Evolutionary conservation across 2,888 invertebrate species (phyloP).

Genomic region (Drosophila flavopinicola): DNA sequence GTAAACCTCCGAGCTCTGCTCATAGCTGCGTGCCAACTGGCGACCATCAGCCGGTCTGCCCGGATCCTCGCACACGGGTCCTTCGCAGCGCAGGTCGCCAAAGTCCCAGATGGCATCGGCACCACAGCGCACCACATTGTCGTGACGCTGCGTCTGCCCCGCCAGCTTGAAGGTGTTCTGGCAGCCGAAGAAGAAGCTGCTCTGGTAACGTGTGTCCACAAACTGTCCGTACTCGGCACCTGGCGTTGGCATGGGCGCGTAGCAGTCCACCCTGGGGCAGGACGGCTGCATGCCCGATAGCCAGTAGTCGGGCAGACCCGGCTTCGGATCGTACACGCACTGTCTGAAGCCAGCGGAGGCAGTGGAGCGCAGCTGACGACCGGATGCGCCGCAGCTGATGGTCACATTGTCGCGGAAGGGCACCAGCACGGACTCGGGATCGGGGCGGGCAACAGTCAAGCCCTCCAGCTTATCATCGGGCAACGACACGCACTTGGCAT

Average conservation of each 20-base stretch:
- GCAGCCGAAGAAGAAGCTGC: slow-evolving; percentile 97
- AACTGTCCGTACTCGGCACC: slow-evolving; percentile 97
- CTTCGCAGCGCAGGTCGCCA: slow-evolving; percentile 96
- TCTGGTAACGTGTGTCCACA: slow-evolving; percentile 94
- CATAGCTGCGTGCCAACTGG: slow-evolving; percentile 93
- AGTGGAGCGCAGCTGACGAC: slow-evolving; percentile 91
- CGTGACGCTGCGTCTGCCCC: slow-evolving; percentile 95
- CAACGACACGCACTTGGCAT: slow-evolving; percentile 95
- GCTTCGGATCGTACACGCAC: slow-evolving; percentile 97
- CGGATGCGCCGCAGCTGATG: slow-evolving; percentile 91
- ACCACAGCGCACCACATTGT: slow-evolving; percentile 96
- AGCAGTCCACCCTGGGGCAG: slow-evolving; percentile 95
- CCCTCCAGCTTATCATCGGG: slow-evolving; percentile 96
- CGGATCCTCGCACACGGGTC: slow-evolving; percentile 98
- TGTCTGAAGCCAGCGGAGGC: slow-evolving; percentile 94
- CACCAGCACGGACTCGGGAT: slow-evolving; percentile 92
- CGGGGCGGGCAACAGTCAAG: slow-evolving; percentile 90
- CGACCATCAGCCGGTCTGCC: slow-evolving; percentile 96
- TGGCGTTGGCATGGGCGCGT: slow-evolving; percentile 94
- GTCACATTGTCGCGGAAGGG: slow-evolving; percentile 96
- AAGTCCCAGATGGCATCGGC: slow-evolving; percentile 98
- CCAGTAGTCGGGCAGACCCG: slow-evolving; percentile 95
- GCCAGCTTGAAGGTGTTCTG: slow-evolving; percentile 97
- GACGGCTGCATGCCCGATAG: slow-evolving; percentile 93
- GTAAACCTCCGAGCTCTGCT: slow-evolving; percentile 94